These are phyloP conservation scores for Helleia helle DNA, from an alignment of 2,888 invertebrate species.

Conservation along the genomic window DNA sequence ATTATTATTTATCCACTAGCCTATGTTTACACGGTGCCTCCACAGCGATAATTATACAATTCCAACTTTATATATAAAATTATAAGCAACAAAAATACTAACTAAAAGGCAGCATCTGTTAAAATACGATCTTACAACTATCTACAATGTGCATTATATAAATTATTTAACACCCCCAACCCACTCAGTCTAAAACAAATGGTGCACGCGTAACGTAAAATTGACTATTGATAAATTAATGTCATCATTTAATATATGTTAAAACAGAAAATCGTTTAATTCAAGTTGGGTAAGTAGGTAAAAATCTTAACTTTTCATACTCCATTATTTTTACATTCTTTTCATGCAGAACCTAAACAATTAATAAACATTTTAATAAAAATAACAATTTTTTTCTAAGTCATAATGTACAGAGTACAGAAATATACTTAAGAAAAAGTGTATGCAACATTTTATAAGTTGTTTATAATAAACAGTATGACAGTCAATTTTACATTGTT, in stretches of 20 bases:
- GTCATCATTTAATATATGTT: not conserved
- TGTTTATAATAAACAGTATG: no score
- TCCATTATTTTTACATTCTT: no score
- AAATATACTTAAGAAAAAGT: no score
- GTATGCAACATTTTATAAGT: no score
- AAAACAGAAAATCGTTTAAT: no score
- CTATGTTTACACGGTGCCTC: not conserved
- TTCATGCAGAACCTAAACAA: no score
- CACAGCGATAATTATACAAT: conserved; percentile 10
- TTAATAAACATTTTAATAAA: no score
- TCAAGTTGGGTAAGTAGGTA: no score
- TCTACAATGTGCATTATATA: not conserved
- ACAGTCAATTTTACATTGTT: conserved; percentile 6
- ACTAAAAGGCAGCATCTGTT: conserved; percentile 23
- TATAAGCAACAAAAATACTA: conserved; percentile 38
- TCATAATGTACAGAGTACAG: no score
- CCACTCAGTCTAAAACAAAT: conserved; percentile 6
- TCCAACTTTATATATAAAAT: conserved; percentile 29
- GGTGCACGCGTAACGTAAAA: conserved; percentile 5
- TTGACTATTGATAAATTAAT: conserved; percentile 7
- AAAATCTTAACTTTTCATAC: no score
- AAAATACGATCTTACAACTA: conserved; percentile 8
- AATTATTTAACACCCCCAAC: not conserved
- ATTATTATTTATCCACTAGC: not conserved
- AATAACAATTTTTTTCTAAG: no score